Conservation (phyloP, 2,888 invertebrate species). For the Escarpia spicata region DNA sequence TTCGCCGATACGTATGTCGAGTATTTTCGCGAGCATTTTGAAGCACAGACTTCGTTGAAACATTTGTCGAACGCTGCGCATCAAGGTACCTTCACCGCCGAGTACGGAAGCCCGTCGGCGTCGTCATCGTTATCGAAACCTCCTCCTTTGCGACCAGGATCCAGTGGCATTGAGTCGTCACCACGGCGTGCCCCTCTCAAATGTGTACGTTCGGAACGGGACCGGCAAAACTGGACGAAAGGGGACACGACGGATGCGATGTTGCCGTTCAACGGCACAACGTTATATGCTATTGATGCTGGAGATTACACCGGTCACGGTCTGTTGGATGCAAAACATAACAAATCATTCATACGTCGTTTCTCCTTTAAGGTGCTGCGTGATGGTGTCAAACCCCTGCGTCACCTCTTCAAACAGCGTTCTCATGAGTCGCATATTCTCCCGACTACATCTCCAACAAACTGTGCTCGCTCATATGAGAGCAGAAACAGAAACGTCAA, state of each 20-base stretch:
- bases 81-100: constrained; percentile 19
- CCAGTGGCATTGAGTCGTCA: constrained; percentile 27
- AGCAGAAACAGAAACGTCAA: background rate
- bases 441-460: background rate
- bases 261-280: background rate
- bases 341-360: constrained; percentile 78
- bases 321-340: constrained; percentile 28
- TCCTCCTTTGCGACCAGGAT: constrained; percentile 18
- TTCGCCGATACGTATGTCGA: constrained; percentile 85
- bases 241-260: background rate
- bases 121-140: constrained; percentile 21
- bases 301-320: constrained; percentile 26
- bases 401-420: constrained; percentile 82
- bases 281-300: background rate
- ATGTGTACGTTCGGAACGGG: constrained; percentile 13
- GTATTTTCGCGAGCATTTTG: constrained; percentile 85
- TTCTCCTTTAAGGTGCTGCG: constrained; percentile 83
- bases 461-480: constrained; percentile 18
- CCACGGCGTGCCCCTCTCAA: background rate
- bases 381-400: constrained; percentile 72
- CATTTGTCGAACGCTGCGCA: constrained; percentile 23
- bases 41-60: constrained; percentile 68
- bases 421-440: constrained; percentile 76
- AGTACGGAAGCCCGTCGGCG: constrained; percentile 21
- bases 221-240: background rate